Evolutionary conservation across 2,888 invertebrate genomes (phyloP), one percentile per base, ranked within the genome.

Genomic region (Silvanus unidentatus): DNA sequence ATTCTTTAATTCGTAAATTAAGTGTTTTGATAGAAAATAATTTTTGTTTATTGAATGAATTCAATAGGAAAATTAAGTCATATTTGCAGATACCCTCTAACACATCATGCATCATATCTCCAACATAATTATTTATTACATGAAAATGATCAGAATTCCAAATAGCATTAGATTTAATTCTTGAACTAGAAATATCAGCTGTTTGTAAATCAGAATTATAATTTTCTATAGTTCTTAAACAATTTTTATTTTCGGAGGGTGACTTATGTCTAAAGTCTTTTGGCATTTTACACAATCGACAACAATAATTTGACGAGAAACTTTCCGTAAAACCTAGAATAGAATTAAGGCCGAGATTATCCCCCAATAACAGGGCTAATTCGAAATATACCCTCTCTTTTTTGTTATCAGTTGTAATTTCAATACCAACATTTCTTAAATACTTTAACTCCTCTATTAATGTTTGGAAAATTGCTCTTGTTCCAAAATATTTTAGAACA

Each of bases 221-320:
- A 13, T 37, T 37, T n/a, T 37, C 37, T 9, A n/a, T n/a, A 15
- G 37, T 9, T 37, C 37, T 37, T 13, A 37, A 16, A 4, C 8
- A 15, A 16, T 4, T 16, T 6, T 15, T 15, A n/a, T 13, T 16
- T 13, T 37, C 16, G 10, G 15, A 15, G 3, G 4, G 15, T 6
- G 16, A 15, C 15, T 13, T 37, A 15, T 4, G 14, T 15, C n/a
- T n/a, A 16, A n/a, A 6, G 3, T 4, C 3, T 37, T 37, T 37
- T 4, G 14, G 10, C 10, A 13, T 15, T 37, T 37, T 32, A 44
- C 60, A 60, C 42, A 58, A 49, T 46, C 60, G 47, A 52, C 58
- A 12, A 22, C 3, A 22, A 22, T 22, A 22, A 22, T 5, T 22
- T 22, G 22, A 22, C 3, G 32, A 32, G n/a, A 32, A 32, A 32